Base-by-base conservation (phyloP, 1,140 invertebrate genomes). In the Neodiprion pinetum region DNA sequence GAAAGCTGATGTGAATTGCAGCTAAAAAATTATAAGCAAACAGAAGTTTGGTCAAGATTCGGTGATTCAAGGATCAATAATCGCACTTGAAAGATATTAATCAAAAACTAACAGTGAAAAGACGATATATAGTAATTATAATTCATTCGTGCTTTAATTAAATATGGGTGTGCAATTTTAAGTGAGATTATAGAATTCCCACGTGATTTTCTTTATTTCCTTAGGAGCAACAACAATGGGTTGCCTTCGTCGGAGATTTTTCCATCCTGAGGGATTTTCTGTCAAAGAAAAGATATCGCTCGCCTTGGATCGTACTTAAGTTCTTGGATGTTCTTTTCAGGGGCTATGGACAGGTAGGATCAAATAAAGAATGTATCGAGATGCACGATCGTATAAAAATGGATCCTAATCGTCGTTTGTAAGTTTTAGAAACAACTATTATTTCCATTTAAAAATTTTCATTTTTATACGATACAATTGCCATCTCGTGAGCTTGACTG, bases 321-420 rank as follows among this genome's bases (percentile, higher is more conserved):
- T 85, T 87, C 67, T 14, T 88, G 1, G 84, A 89, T 23, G 80
- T 81, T 48, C 74, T 89, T 17, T 71, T 89, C 12, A 78, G 89
- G 7, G 88, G 89, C 17, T 85, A 87, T 48, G 81, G 86, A 48
- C 88, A 89, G 81, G 89, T 90, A 80, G 79, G 80, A 73, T 11
- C 4, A 70, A 14, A 70, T 8, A 1, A 5, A 61, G 1, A 14
- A 12, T 17, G 9, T 28, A 40, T 14, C 9, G 53, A 9, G 66
- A 11, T 28, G 48, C 3, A 1, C 49, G n/a, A 23, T 8, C 23
- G 53, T 23, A 10, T 14, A 11, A 65, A 14, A 75, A 40, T 9
- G 11, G n/a, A 61, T 61, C 3, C 4, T 12, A 14, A 40, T 40
- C 28, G 28, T 40, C 2, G 28, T 61, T 61, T n/a, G 3, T 12